Conservation (phyloP, 2,113 vertebrate species). For the Leuciscus idus region DNA sequence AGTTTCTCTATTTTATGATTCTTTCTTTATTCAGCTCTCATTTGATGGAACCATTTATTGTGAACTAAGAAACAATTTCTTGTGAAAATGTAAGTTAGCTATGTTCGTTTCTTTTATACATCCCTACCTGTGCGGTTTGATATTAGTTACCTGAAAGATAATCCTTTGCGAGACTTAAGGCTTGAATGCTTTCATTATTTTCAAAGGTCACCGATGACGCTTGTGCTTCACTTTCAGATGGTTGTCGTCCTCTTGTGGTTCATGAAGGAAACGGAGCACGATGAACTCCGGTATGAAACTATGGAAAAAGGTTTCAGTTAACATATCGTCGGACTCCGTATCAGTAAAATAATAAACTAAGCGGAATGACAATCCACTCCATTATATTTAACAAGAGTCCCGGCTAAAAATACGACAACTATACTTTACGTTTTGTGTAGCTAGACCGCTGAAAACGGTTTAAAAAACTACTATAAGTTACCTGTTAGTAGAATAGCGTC, state of each 20-base stretch:
- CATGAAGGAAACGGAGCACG: neutral
- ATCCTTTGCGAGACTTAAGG: neutral
- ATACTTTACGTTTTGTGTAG: no score
- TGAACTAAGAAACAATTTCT: neutral
- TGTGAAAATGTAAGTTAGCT: neutral
- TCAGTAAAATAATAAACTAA: neutral
- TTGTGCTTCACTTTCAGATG: neutral
- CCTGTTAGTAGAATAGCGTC: no score
- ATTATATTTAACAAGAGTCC: neutral
- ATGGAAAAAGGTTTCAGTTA: neutral
- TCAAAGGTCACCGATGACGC: neutral
- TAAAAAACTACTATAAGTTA: no score
- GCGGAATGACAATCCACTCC: neutral
- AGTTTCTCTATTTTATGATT: neutral
- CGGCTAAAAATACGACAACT: neutral
- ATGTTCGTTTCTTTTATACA: neutral
- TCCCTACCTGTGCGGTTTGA: neutral
- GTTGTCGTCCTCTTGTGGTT: slow-evolving; percentile 29
- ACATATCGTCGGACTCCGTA: neutral
- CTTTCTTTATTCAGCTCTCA: neutral
- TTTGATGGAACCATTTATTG: no score
- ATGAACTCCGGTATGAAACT: neutral
- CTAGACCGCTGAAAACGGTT: no score
- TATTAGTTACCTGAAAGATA: neutral
- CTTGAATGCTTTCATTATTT: neutral